Base-by-base conservation (phyloP, 2,797 vertebrate species). In the Gymnothorax reevesii region DNA sequence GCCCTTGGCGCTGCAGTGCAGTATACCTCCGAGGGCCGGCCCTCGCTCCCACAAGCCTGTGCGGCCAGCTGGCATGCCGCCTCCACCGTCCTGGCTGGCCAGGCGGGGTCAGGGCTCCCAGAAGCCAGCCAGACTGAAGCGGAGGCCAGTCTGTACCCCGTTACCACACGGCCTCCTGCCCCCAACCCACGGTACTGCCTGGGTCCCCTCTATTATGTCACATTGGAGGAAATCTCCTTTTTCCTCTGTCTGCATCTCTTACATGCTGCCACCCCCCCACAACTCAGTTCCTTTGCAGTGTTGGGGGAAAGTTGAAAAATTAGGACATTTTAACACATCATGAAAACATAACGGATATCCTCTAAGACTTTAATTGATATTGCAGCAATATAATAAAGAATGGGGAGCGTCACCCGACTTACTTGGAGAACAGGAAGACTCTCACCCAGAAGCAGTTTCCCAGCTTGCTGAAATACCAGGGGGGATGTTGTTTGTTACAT, bases 1-100 rank as follows among this genome's bases (percentile, higher is more conserved):
- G 25, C 87, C 91, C 88, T 87, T 92, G 54, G 84, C 86, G 75
- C 88, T 93, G 83, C 89, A 91, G 83, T 90, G 92, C 82, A 90
- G 91, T 69, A 86, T 90, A 12, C 90, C 87, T 84, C 92, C 87
- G 89, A 92, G 54, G 86, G 90, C 84, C 86, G 85, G 90, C 87
- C 87, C n/a, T 87, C 88, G 12, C 60, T 88, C 83, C 89, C 88
- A 86, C 80, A 83, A 83, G 88, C 89, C 83, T 73, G 85, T 60
- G 33, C 83, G 86, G 73, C 89, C 88, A 82, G 84, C 57, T 17
- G 83, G 89, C 15, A 33, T 85, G 80, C 82, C 86, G 25, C 71
- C 85, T 20, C 60, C 83, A 0, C 82, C 89, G 17, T 83, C 89
- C 59, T 89, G 86, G 85, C 52, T 89, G 79, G 85, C 86, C 22